These are phyloP conservation scores for Tribolium castaneum DNA, from an alignment of 1,140 invertebrate species.

Conservation along the genomic window DNA sequence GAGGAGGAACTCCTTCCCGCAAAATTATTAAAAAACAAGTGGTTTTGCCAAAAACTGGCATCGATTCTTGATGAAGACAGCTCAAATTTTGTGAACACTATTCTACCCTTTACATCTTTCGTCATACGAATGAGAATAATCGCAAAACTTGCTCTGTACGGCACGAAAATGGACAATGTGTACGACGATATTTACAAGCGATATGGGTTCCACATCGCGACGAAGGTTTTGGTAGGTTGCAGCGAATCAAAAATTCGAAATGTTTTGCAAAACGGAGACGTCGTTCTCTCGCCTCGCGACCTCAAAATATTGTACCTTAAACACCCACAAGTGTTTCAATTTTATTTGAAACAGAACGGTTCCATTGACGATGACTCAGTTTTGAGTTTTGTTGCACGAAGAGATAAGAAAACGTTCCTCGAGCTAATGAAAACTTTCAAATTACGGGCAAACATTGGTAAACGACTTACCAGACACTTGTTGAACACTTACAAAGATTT, in stretches of 20 bases:
- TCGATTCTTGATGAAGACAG: background rate
- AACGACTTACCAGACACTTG: background rate
- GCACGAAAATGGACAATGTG: background rate
- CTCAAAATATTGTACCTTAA: background rate
- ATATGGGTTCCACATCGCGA: background rate
- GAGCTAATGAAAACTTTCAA: background rate
- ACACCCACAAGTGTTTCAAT: background rate
- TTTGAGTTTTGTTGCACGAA: background rate
- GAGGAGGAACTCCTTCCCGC: background rate
- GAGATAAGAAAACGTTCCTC: background rate
- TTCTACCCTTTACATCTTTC: background rate
- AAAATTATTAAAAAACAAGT: background rate
- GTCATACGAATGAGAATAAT: background rate
- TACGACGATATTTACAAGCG: background rate
- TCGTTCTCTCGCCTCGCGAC: background rate
- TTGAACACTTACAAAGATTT: background rate
- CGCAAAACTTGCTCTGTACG: background rate
- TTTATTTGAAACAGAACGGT: background rate
- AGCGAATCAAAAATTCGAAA: background rate
- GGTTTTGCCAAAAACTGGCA: constrained; percentile 6
- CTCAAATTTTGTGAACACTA: background rate
- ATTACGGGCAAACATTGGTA: background rate
- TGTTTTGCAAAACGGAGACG: background rate
- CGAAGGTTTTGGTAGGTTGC: background rate
- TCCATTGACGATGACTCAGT: background rate